Evolutionary conservation across 2,797 vertebrate genomes (phyloP), one percentile per base, ranked within the genome.

Genomic region (Diplodus puntazzo): DNA sequence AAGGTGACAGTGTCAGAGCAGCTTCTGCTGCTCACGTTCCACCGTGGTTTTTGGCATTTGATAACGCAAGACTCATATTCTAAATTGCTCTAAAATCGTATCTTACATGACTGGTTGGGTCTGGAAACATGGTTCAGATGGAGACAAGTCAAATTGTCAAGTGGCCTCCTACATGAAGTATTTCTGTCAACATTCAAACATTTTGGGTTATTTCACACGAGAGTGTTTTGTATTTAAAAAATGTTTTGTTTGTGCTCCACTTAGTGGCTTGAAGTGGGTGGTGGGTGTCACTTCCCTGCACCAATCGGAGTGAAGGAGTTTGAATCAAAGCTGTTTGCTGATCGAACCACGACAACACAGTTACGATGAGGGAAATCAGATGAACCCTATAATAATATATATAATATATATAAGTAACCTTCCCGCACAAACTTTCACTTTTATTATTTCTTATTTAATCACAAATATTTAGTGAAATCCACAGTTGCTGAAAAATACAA

Each of bases 1-100:
- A 52, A 79, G 54, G 48, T 79, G 58, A 75, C 57, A 64, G 61
- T 16, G 77, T 79, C 64, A 62, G 52, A 69, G 58, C 52, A 71
- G 52, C 7, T 64, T 77, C 46, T 74, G 50, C 0, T 30, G 16
- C 66, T 58, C 14, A 50, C 6, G 20, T 59, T 80, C 55, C 21
- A 70, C 14, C 34, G 77, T 73, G 52, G 14, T n/a, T 57, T 69
- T 69, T 59, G 13, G 20, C n/a, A 58, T 74, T 59, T 55, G 62
- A 68, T 55, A 71, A 11, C 1, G 5, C 39, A 25, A 80, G 42
- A 69, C 30, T 73, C 10, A 54, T 71, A 72, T 75, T 12, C 1
- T 45, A 48, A 69, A 65, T 34, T 75, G 57, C n/a, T 60, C 10
- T 59, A 73, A 80, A 77, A 53, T 43, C 42, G 20, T 7, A 50